phyloP scores from a whole-genome alignment of 1,140 invertebrate genomes.

The Drosophila azteca region DNA sequence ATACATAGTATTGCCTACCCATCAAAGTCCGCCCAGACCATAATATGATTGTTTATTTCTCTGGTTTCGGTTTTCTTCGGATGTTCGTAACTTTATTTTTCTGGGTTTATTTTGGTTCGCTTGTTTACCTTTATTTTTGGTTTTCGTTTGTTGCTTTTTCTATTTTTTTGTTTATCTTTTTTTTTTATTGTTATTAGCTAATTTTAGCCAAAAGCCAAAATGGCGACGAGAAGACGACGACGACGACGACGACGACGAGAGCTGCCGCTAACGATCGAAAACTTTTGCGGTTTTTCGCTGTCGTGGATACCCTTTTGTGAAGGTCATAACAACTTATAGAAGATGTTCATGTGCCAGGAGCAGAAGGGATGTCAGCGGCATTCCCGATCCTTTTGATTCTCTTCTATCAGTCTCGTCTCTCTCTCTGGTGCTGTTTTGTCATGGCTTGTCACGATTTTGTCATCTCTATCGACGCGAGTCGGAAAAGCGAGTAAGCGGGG shows the following conservation, averaged over 20 bases:
- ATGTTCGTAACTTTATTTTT: slow-evolving; percentile 39
- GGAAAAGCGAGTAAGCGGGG: too few relatives aligned
- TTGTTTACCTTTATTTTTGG: slow-evolving; percentile 49
- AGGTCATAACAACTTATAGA: too few relatives aligned
- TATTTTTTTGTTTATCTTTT: slow-evolving; percentile 35
- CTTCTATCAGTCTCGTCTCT: too few relatives aligned
- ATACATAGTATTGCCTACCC: not conserved
- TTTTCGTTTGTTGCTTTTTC: slow-evolving; percentile 7
- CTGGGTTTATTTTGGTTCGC: slow-evolving; percentile 41
- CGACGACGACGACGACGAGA: slow-evolving; percentile 19
- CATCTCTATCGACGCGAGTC: too few relatives aligned
- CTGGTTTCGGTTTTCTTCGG: slow-evolving; percentile 27
- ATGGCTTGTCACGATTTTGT: too few relatives aligned
- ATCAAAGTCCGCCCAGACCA: slow-evolving; percentile 6
- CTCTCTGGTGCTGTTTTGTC: too few relatives aligned
- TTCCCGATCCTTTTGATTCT: too few relatives aligned
- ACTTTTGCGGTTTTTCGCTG: slow-evolving; percentile 29
- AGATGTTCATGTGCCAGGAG: too few relatives aligned
- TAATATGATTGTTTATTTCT: slow-evolving; percentile 4
- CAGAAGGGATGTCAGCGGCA: too few relatives aligned
- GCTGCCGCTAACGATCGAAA: slow-evolving; percentile 58
- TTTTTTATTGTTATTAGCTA: slow-evolving; percentile 69
- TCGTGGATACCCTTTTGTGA: too few relatives aligned
- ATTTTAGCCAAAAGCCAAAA: slow-evolving; percentile 69
- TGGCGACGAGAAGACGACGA: slow-evolving; percentile 38